These are phyloP conservation scores for Ictalurus punctatus DNA, from an alignment of 2,113 vertebrate species.

Conservation along the genomic window DNA sequence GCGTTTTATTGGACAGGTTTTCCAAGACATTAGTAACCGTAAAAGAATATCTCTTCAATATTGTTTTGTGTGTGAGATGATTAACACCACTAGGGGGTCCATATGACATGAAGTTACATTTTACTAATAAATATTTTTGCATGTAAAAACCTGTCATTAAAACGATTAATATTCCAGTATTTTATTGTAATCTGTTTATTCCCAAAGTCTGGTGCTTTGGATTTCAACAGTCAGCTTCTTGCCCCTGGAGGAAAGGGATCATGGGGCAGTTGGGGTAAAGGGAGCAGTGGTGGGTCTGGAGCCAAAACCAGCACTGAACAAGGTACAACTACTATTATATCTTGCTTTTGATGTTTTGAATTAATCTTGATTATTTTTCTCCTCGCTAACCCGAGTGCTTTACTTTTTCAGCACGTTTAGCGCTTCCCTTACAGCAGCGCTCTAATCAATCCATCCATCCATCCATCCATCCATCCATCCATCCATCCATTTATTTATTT, in stretches of 20 bases:
- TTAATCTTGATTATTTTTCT: neutral
- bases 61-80: too few relatives aligned
- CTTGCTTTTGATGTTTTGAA: neutral
- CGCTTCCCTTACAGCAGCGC: too few relatives aligned
- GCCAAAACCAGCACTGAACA: constrained; percentile 80
- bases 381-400: neutral
- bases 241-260: constrained; percentile 85
- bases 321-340: constrained; percentile 66
- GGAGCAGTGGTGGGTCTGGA: constrained; percentile 91
- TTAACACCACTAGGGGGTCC: too few relatives aligned
- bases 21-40: too few relatives aligned
- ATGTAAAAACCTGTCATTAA: too few relatives aligned
- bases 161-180: too few relatives aligned
- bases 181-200: too few relatives aligned
- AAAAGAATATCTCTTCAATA: too few relatives aligned
- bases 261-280: constrained; percentile 93
- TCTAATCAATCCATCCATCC: neutral
- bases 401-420: neutral
- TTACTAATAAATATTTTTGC: too few relatives aligned
- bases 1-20: neutral
- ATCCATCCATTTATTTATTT: too few relatives aligned
- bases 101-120: too few relatives aligned
- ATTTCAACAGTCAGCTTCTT: constrained; percentile 90
- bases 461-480: too few relatives aligned
- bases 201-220: constrained; percentile 82